phyloP scores from a whole-genome alignment of 2,888 invertebrate species.

The Dioctria linearis region DNA sequence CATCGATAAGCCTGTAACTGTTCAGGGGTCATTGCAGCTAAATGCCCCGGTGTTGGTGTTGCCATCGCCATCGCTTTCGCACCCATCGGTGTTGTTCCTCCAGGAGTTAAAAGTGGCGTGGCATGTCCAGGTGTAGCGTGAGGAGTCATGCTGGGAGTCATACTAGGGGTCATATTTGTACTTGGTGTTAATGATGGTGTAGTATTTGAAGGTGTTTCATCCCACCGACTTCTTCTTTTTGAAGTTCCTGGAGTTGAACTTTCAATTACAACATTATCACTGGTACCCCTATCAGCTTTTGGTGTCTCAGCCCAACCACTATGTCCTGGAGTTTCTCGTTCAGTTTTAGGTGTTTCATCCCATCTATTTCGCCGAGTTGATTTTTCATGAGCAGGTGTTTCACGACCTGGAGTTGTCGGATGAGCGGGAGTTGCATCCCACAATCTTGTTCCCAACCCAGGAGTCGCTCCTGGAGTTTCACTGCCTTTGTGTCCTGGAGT shows the following conservation, averaged over 20 bases:
- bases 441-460: conserved; percentile 88
- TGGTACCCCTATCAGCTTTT: conserved; percentile 89
- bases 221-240: conserved; percentile 98
- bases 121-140: conserved; percentile 81
- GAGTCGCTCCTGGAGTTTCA: conserved; percentile 94
- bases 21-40: conserved; percentile 99
- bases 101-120: conserved; percentile 84
- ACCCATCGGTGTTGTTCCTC: conserved; percentile 89
- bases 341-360: conserved; percentile 99
- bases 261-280: conserved; percentile 83
- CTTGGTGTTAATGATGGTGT: conserved; percentile 83
- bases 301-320: conserved; percentile 99
- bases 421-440: conserved; percentile 99
- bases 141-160: conserved; percentile 83
- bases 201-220: conserved; percentile 92
- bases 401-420: conserved; percentile 87
- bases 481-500: conserved; percentile 91
- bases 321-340: conserved; percentile 96
- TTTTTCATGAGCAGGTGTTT: conserved; percentile 85
- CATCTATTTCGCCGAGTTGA: conserved; percentile 94
- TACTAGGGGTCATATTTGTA: conserved; percentile 75
- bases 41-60: conserved; percentile 96
- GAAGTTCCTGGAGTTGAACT: conserved; percentile 95
- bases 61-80: conserved; percentile 98
- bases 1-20: conserved; percentile 98